A percentile compares a stretch with the other conserved stretches of the same genome.
Conservation (phyloP, 2,113 vertebrate genomes). For the Oryzias melastigma region DNA sequence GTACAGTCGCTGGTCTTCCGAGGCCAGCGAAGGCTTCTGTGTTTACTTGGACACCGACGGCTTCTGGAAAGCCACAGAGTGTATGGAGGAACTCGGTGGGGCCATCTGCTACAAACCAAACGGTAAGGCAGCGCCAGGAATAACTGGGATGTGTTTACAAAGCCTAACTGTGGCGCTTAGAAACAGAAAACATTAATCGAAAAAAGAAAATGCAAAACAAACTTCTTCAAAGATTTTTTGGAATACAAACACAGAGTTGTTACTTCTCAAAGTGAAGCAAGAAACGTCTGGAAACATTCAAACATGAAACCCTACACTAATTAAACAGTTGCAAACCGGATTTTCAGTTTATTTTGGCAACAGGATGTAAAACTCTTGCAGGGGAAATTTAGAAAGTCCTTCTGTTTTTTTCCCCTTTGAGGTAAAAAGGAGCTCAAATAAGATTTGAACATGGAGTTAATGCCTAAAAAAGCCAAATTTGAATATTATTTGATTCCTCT, state of each 20-base stretch:
- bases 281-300: too few relatives aligned
- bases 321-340: too few relatives aligned
- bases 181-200: too few relatives aligned
- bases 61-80: slow-evolving; percentile 90
- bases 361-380: too few relatives aligned
- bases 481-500: background rate
- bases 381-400: background rate
- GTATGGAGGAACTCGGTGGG: slow-evolving; percentile 78
- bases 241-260: too few relatives aligned
- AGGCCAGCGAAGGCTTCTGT: slow-evolving; percentile 77
- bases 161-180: too few relatives aligned
- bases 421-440: background rate
- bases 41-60: slow-evolving; percentile 89
- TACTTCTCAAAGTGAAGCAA: too few relatives aligned
- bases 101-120: slow-evolving; percentile 86
- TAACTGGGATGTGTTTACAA: background rate
- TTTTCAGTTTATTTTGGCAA: too few relatives aligned
- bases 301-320: too few relatives aligned
- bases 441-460: background rate
- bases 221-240: too few relatives aligned
- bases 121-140: slow-evolving; percentile 66
- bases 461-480: background rate
- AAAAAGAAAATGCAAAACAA: too few relatives aligned
- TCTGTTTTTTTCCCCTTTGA: background rate
- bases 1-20: slow-evolving; percentile 87